phyloP scores from a whole-genome alignment of 1,140 invertebrate species.

The Dinothrombium tinctorium region DNA sequence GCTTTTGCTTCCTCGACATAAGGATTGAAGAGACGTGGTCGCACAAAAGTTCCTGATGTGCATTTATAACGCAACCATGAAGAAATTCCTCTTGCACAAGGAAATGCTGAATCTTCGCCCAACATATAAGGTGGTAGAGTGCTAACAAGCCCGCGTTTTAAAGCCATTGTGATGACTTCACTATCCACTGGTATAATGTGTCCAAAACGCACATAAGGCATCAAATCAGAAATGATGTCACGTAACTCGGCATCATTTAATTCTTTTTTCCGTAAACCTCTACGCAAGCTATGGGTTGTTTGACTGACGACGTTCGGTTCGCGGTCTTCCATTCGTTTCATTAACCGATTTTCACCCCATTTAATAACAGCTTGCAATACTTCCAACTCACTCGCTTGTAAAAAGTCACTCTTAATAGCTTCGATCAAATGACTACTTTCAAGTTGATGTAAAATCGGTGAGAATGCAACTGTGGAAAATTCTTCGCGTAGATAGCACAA shows the following conservation, averaged over 20 bases:
- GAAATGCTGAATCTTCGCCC: constrained; percentile 28
- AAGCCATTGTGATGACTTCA: constrained; percentile 43
- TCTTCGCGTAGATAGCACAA: constrained; percentile 60
- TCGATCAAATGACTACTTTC: constrained; percentile 52
- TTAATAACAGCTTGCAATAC: constrained; percentile 60
- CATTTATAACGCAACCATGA: constrained; percentile 57
- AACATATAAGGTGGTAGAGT: constrained; percentile 68
- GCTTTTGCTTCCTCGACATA: constrained; percentile 80
- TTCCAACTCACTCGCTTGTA: constrained; percentile 71
- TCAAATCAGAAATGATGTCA: constrained; percentile 56
- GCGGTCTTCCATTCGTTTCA: constrained; percentile 54
- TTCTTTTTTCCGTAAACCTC: constrained; percentile 58
- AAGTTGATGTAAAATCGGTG: constrained; percentile 47
- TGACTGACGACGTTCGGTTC: constrained; percentile 77
- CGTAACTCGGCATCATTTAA: constrained; percentile 61
- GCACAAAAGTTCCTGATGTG: constrained; percentile 48
- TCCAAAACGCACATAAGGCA: constrained; percentile 58
- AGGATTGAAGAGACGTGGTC: constrained; percentile 68
- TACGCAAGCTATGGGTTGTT: constrained; percentile 66
- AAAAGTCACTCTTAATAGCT: constrained; percentile 59
- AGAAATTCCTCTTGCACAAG: constrained; percentile 35
- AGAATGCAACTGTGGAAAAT: constrained; percentile 42
- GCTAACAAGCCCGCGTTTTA: constrained; percentile 55
- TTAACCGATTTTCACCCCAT: constrained; percentile 67
- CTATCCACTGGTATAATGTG: constrained; percentile 64